Base-by-base conservation (phyloP, 2,797 vertebrate species). In the Trachurus trachurus region DNA sequence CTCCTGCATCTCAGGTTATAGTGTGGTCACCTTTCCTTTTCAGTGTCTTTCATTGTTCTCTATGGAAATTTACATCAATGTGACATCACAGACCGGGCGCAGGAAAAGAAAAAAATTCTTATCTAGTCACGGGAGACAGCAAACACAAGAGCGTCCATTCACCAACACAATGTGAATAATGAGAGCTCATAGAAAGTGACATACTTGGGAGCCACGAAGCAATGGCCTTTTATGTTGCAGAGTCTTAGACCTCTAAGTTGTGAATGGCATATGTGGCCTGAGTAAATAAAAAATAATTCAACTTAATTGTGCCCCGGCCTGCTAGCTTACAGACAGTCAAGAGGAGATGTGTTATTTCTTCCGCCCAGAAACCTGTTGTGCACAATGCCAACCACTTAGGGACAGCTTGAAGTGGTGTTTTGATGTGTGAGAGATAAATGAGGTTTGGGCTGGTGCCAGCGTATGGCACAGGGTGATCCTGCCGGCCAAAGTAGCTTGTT, bases 341-440 rank as follows among this genome's bases (percentile, higher is more conserved):
- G 54, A 42, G 54, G 34, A 65, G 71, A 73, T 34, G 59, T 49
- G 47, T 74, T 74, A 50, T 67, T 64, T 54, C 62, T 84, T 74
- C 66, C 37, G 61, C 53, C 22, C 63, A 72, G 39, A 76, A 86
- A 80, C 74, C 69, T 86, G 80, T 74, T 80, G 53, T 58, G 42
- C 74, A 71, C 71, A 29, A 40, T 86, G 54, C 84, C 77, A 90
- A 60, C 81, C 84, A 87, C 88, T 89, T 85, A 76, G 15, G 15
- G 44, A 74, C 50, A 62, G 72, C 61, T 70, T 89, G 53, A 88
- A 91, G 92, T 91, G 86, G 45, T 91, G 84, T 87, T 90, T 82
- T 91, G 90, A 93, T 92, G 52, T 92, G 52, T 59, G 22, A 83
- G 62, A 87, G 91, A 88, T 88, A 75, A 71, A 89, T 85, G 85